Conservation (phyloP, 2,888 invertebrate genomes). For the Polydrusus tereticollis region DNA sequence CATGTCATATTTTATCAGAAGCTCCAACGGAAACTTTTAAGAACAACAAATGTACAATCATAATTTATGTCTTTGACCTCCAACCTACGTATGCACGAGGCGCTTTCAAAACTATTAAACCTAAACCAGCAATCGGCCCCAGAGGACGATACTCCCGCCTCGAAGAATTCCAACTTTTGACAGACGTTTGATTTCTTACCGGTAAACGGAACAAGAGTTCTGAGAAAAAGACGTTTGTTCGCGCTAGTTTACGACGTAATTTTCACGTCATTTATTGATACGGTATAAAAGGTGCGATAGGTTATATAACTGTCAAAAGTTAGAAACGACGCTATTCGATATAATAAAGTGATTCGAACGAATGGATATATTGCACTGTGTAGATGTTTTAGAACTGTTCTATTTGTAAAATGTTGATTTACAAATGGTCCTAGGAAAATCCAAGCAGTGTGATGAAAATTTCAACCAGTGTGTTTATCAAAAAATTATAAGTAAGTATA, state of each 20-base stretch:
- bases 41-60: constrained; percentile 26
- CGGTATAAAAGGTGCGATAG: constrained; percentile 24
- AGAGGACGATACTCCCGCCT: constrained; percentile 24
- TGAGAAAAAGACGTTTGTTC: constrained; percentile 26
- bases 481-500: too few relatives aligned
- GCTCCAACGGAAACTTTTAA: too few relatives aligned
- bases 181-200: constrained; percentile 60
- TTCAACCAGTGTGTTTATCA: too few relatives aligned
- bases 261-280: constrained; percentile 29
- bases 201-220: constrained; percentile 51
- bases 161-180: constrained; percentile 56
- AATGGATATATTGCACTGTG: background rate
- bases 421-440: too few relatives aligned
- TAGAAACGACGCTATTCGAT: constrained; percentile 17
- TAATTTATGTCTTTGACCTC: constrained; percentile 27
- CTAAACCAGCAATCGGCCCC: constrained; percentile 37
- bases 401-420: too few relatives aligned
- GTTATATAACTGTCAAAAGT: constrained; percentile 39
- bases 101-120: constrained; percentile 37
- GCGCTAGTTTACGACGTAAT: constrained; percentile 27
- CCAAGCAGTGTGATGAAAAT: too few relatives aligned
- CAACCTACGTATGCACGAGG: constrained; percentile 21
- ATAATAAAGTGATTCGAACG: constrained; percentile 27
- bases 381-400: too few relatives aligned
- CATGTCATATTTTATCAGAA: too few relatives aligned